These are phyloP conservation scores for Bombyx huttoni DNA, from an alignment of 2,888 invertebrate genomes.

Conservation along the genomic window DNA sequence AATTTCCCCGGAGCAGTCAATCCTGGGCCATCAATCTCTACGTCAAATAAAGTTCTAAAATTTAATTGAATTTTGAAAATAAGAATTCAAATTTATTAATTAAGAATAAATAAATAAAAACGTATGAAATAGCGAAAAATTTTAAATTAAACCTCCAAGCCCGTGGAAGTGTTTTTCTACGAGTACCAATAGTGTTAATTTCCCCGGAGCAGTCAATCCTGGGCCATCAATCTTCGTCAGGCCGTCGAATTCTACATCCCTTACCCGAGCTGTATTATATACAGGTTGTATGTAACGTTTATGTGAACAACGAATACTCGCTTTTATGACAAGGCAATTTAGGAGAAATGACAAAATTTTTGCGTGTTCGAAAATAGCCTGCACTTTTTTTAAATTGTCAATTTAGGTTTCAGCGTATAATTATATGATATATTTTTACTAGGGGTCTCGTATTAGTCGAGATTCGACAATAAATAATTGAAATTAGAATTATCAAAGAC, in stretches of 20 bases:
- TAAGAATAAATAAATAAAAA: too few relatives aligned
- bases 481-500: too few relatives aligned
- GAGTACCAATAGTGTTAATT: conserved; percentile 32
- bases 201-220: conserved; percentile 42
- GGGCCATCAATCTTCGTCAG: conserved; percentile 40
- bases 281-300: neutral
- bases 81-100: too few relatives aligned
- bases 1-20: conserved; percentile 49
- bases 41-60: too few relatives aligned
- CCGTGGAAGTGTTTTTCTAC: neutral
- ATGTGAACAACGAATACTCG: neutral
- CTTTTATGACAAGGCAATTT: neutral
- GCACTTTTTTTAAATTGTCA: too few relatives aligned
- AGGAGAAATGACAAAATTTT: neutral
- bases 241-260: neutral
- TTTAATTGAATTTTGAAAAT: too few relatives aligned
- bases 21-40: conserved; percentile 41
- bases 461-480: too few relatives aligned
- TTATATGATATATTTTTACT: too few relatives aligned
- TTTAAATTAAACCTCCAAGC: neutral
- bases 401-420: too few relatives aligned
- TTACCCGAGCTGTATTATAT: neutral
- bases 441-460: too few relatives aligned
- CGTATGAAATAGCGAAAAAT: too few relatives aligned
- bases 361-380: too few relatives aligned